A percentile compares a stretch with the other conserved stretches of the same genome.
phyloP scores from a whole-genome alignment of 2,888 invertebrate genomes.

The Lepidonotus clava region DNA sequence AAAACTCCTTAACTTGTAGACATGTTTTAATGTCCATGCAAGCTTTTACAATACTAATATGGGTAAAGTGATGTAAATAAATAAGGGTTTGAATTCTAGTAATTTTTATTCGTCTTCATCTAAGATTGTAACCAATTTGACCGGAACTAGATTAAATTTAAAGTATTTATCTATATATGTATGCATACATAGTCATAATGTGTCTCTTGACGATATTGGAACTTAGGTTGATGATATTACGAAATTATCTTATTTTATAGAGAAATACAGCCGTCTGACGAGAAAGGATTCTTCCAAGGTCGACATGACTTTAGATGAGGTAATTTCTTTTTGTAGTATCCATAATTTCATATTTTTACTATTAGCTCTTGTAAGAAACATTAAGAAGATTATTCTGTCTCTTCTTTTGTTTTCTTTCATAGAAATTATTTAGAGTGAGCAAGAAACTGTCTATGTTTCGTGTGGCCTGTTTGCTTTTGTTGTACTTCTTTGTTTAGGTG shows the following conservation, averaged over 20 bases:
- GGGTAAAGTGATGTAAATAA: background rate
- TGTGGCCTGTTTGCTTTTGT: background rate
- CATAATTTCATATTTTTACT: background rate
- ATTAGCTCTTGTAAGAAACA: background rate
- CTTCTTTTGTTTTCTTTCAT: background rate
- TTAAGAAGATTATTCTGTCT: background rate
- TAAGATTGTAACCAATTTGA: background rate
- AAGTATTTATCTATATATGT: background rate
- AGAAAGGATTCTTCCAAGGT: background rate
- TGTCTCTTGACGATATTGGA: background rate
- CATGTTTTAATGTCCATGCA: no score
- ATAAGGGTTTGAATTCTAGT: background rate
- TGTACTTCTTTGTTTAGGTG: background rate
- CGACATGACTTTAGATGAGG: conserved; percentile 45
- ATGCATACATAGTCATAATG: background rate
- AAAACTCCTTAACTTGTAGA: no score
- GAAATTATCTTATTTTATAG: background rate
- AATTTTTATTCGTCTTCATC: background rate
- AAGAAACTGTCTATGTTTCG: background rate
- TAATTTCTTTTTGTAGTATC: background rate
- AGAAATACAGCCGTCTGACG: conserved; percentile 16
- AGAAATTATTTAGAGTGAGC: background rate
- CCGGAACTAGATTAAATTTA: background rate
- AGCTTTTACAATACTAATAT: background rate
- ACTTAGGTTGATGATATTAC: background rate